phyloP scores from a whole-genome alignment of 2,888 invertebrate species.

The Meganola albula region DNA sequence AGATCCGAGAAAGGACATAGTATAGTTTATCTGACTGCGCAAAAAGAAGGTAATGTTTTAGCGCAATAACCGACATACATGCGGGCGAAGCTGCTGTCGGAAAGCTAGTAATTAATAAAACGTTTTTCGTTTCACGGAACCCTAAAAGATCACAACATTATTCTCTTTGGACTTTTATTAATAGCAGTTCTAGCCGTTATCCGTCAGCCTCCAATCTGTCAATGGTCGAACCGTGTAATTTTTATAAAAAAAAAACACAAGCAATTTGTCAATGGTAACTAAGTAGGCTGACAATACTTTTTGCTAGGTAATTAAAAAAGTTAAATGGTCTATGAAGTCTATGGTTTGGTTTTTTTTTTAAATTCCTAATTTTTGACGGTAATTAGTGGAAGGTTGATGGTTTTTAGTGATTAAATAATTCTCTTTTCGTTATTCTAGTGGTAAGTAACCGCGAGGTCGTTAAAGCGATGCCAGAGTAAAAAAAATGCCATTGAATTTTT shows the following conservation, averaged over 20 bases:
- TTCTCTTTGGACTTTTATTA: slow-evolving; percentile 47
- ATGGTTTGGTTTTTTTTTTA: slow-evolving; percentile 23
- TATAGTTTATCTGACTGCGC: too few species aligned
- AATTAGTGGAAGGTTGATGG: slow-evolving; percentile 12
- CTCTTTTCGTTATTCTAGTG: too few species aligned
- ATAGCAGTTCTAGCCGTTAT: slow-evolving; percentile 49
- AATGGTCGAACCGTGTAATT: slow-evolving; percentile 38
- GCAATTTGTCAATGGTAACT: slow-evolving; percentile 47
- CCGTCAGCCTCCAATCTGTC: slow-evolving; percentile 46
- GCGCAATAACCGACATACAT: too few species aligned
- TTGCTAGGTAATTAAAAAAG: slow-evolving; percentile 46
- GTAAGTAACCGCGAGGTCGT: too few species aligned
- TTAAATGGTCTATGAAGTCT: slow-evolving; percentile 43
- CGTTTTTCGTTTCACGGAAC: not conserved
- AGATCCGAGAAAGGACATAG: too few species aligned
- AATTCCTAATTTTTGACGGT: slow-evolving; percentile 23
- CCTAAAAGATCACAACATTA: slow-evolving; percentile 26
- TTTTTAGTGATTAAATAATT: slow-evolving; percentile 6
- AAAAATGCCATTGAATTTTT: too few species aligned
- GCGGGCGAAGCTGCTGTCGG: too few species aligned
- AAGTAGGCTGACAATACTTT: slow-evolving; percentile 38
- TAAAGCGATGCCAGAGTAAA: too few species aligned
- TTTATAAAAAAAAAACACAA: slow-evolving; percentile 36
- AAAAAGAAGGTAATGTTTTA: too few species aligned
- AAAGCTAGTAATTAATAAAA: too few species aligned